Base-by-base conservation (phyloP, 92 coral and sea anemone species). In the Scolanthus callimorphus region DNA sequence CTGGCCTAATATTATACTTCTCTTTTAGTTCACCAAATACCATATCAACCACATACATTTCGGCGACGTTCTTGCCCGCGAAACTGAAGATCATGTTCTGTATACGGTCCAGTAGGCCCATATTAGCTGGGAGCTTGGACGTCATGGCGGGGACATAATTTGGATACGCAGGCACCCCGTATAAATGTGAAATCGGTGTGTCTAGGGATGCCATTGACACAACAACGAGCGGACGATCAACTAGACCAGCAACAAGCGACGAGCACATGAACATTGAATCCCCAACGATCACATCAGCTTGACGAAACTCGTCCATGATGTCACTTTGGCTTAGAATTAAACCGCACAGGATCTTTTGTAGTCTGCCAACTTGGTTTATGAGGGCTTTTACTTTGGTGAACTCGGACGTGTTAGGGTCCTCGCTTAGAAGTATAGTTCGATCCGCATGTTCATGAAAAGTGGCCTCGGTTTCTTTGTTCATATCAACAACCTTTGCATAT, bases 241-340 rank as follows among this genome's bases (percentile, higher is more conserved):
- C 29, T 39, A 54, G 54, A 39, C 46, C 74, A 26, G 74, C 74
- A 31, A 67, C 27, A 62, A 67, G 19, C 26, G 15, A 44, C 49
- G 74, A 67, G 63, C 74, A 67, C 45, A 39, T 8, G 53, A 30
- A 67, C 55, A 57, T 41, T 15, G 43, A 58, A 44, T 44, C 74
- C 10, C 74, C 74, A 19, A 67, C 57, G 3, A 67, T 12, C 1
- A 57, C 50, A 34, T 67, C 74, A 4, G 74, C 54, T 3, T 50
- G 17, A 28, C 57, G 43, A 47, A 56, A 28, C 57, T 55, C 65
- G 1, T 28, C 20, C 65, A 55, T 39, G 29, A 25, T 11, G 21
- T 20, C 46, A 1, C 15, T 17, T 39, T 56, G 4, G 41, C 65
- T 20, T 25, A 56, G 39, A 2, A 55, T 27, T 39, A 58, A 61